These are phyloP conservation scores for Cryptomyrus ogoouensis DNA, from an alignment of 2,113 vertebrate species.

Conservation along the genomic window DNA sequence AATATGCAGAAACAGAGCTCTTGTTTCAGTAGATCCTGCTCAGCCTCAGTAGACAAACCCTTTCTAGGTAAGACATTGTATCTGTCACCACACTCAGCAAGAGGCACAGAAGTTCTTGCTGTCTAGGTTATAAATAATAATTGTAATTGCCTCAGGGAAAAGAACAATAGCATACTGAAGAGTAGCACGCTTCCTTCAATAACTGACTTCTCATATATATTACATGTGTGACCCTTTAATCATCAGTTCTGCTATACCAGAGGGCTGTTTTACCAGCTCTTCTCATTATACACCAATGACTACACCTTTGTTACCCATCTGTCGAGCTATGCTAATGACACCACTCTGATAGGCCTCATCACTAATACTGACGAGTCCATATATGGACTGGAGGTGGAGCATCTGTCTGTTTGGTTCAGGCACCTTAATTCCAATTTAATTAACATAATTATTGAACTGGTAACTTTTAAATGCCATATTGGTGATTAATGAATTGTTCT, in stretches of 20 bases:
- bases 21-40: not conserved
- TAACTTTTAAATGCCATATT: too few species aligned
- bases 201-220: not conserved
- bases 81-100: not conserved
- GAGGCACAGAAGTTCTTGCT: not conserved
- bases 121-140: not conserved
- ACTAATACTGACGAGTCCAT: not conserved
- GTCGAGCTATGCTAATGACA: not conserved
- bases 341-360: not conserved
- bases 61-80: not conserved
- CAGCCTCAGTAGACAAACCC: not conserved
- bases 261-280: not conserved
- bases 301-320: too few species aligned
- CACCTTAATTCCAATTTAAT: too few species aligned
- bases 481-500: too few species aligned
- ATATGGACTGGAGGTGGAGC: not conserved
- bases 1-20: not conserved
- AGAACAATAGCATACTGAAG: not conserved
- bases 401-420: too few species aligned
- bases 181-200: not conserved
- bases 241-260: not conserved
- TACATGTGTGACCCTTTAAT: not conserved
- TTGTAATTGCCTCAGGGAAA: not conserved
- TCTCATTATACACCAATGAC: not conserved
- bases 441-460: too few species aligned